These are phyloP conservation scores for Aulostomus chinensis DNA, from an alignment of 2,797 vertebrate species.

Conservation along the genomic window DNA sequence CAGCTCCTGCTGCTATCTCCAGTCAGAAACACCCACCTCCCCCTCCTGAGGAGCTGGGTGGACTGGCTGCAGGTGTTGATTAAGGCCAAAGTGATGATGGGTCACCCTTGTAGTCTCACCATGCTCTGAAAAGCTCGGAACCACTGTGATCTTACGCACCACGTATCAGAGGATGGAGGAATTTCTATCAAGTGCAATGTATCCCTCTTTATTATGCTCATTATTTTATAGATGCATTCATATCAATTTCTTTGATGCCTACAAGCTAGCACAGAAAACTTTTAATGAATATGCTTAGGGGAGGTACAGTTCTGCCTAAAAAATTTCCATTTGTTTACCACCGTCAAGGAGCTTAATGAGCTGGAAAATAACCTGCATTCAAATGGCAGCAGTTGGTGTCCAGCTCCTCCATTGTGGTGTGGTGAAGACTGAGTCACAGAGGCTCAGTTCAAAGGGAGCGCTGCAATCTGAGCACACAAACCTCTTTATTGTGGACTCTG, in stretches of 20 bases:
- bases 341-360: slow-evolving; percentile 59
- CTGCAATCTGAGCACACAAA: slow-evolving; percentile 48
- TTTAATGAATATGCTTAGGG: slow-evolving; percentile 44
- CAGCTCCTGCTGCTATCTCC: too few relatives aligned
- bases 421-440: slow-evolving; percentile 44
- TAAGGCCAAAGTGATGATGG: too few relatives aligned
- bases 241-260: slow-evolving; percentile 22
- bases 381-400: slow-evolving; percentile 52
- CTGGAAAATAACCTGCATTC: slow-evolving; percentile 61
- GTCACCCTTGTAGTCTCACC: too few relatives aligned
- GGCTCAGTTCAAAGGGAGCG: slow-evolving; percentile 39
- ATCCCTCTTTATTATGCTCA: background rate
- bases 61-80: too few relatives aligned
- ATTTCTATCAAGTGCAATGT: background rate
- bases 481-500: slow-evolving; percentile 35
- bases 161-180: background rate
- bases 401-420: slow-evolving; percentile 29
- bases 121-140: too few relatives aligned
- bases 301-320: slow-evolving; percentile 18
- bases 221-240: slow-evolving; percentile 4
- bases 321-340: slow-evolving; percentile 55
- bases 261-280: slow-evolving; percentile 22
- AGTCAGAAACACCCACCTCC: too few relatives aligned
- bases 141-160: background rate
- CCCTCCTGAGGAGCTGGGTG: too few relatives aligned